A percentile compares a stretch with the other conserved stretches of the same genome.
These are phyloP conservation scores for Hydropsyche betteni DNA, from an alignment of 2,888 invertebrate species.

Conservation along the genomic window DNA sequence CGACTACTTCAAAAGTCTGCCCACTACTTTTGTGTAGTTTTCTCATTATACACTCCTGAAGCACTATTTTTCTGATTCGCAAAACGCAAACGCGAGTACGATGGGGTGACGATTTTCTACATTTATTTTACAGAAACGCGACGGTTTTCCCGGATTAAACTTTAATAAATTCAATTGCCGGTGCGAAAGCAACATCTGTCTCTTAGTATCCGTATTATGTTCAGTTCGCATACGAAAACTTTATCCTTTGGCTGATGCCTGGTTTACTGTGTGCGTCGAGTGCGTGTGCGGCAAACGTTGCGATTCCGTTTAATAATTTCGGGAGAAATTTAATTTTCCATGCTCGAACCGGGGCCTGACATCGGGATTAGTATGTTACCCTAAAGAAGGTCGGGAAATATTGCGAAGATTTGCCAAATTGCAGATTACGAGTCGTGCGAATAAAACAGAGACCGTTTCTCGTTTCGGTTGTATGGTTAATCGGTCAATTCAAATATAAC, in stretches of 20 bases:
- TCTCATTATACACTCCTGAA: neutral
- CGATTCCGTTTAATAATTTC: neutral
- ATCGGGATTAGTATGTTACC: neutral
- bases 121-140: too few species aligned
- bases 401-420: neutral
- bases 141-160: neutral
- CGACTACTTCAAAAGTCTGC: neutral
- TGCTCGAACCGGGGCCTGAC: neutral
- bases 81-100: neutral
- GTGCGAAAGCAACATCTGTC: neutral
- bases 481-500: too few species aligned
- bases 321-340: neutral
- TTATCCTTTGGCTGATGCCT: neutral
- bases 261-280: neutral
- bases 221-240: neutral
- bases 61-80: neutral
- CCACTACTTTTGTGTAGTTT: neutral
- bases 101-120: neutral
- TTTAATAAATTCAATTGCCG: slow-evolving; percentile 5
- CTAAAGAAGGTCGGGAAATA: neutral
- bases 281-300: neutral
- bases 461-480: neutral
- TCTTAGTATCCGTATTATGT: neutral
- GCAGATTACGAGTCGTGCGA: neutral
- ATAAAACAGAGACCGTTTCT: neutral